phyloP scores from a whole-genome alignment of 2,797 vertebrate genomes.

The Acanthurus leucopareius region DNA sequence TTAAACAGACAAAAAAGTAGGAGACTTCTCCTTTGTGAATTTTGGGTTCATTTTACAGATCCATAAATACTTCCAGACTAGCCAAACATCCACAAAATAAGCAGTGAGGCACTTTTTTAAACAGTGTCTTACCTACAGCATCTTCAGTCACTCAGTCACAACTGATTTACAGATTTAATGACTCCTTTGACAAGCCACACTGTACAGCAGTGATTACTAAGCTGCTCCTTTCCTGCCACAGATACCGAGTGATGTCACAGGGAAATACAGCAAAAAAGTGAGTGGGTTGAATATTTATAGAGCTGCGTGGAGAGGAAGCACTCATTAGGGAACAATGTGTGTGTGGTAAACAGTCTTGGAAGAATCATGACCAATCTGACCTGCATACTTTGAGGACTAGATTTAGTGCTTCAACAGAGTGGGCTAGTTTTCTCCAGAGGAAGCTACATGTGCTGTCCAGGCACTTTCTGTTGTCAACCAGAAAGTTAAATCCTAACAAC shows the following conservation, averaged over 20 bases:
- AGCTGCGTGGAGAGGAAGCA: slow-evolving; percentile 14
- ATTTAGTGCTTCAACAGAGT: slow-evolving; percentile 10
- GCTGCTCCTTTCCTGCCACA: slow-evolving; percentile 59
- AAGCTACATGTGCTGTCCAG: slow-evolving; percentile 67
- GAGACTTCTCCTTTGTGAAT: not conserved
- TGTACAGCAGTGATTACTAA: slow-evolving; percentile 48
- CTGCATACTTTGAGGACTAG: slow-evolving; percentile 24
- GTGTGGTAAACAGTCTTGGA: slow-evolving; percentile 48
- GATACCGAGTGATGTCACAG: slow-evolving; percentile 33
- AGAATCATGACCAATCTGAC: slow-evolving; percentile 62
- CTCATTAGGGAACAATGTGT: slow-evolving; percentile 21
- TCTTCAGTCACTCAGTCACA: slow-evolving; percentile 11
- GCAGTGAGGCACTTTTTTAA: not conserved
- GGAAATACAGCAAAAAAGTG: slow-evolving; percentile 22
- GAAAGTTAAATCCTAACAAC: slow-evolving; percentile 52
- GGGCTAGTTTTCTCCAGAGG: slow-evolving; percentile 6
- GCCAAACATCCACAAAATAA: not conserved
- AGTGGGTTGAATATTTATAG: slow-evolving; percentile 52
- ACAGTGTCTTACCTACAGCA: slow-evolving; percentile 12
- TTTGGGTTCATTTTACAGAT: not conserved
- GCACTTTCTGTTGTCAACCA: slow-evolving; percentile 31
- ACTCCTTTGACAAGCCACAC: slow-evolving; percentile 47
- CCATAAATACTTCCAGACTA: not conserved
- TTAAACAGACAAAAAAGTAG: too few relatives aligned
- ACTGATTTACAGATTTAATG: slow-evolving; percentile 54